Base-by-base conservation (phyloP, 2,888 invertebrate genomes). In the Gari tellinella region DNA sequence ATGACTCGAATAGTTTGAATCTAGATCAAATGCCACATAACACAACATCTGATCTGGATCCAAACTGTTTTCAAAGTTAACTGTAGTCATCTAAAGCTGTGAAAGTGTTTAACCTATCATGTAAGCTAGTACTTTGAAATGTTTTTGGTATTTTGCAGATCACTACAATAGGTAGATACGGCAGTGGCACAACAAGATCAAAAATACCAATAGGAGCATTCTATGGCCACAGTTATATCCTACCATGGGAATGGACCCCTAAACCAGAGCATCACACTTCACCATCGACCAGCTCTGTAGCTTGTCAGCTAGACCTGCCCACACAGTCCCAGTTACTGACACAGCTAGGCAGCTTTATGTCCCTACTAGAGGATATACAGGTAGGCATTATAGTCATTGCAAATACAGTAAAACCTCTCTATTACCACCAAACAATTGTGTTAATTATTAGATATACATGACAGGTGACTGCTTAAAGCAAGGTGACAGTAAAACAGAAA, bases 191-290 rank as follows among this genome's bases (percentile, higher is more conserved):
- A 10, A 96, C 96, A 63, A 95, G 96, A 83, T 97, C 97, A 88
- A 95, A 96, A 92, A 97, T 98, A 77, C 97, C 97, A 0, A 93
- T 97, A 41, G 98, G 97, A n/a, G 95, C 95, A 92, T 98, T 97
- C 92, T 98, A 96, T 90, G 98, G 98, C 0, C 97, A 97, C 91
- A 94, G 96, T 45, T 95, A 96, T 2, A 89, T 91, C 58, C 93
- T 97, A 14, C 94, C 95, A 19, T 95, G 95, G 92, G 92, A 92
- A 79, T 88, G 86, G 88, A 86, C 81, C 65, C 64, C 72, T 49
- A 77, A 76, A 23, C n/a, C 68, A 21, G 82, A 82, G 45, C 76
- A 80, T 40, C 66, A 75, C n/a, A 45, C 46, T 1, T 49, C 74
- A 10, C 52, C 70, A 3, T 43, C 63, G 12, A 58, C 66, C 8